Base-by-base conservation (phyloP, 2,888 invertebrate species). In the Stenurella melanura region DNA sequence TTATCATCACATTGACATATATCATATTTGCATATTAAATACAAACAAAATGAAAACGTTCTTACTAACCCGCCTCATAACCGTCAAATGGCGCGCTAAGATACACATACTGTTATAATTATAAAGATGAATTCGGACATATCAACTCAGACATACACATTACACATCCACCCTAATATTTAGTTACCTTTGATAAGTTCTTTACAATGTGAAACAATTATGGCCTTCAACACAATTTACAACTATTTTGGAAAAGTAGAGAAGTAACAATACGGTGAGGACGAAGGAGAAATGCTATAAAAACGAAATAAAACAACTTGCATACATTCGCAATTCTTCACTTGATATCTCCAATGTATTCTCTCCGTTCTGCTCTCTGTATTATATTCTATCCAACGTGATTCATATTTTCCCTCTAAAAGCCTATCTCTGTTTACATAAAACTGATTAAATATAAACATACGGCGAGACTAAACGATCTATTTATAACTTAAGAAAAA, bases 401-500 rank as follows among this genome's bases (percentile, higher is more conserved):
- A 72, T 50, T 42, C 61, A 72, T 72, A 72, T 72, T 72, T 72
- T 72, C 71, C 67, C 67, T 50, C 19, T 61, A 21, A 38, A 38
- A 63, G 42, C 70, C 50, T 17, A 63, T 63, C 42, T 70, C 9
- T 72, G 71, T 72, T 61, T 72, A 72, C 61, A 72, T 21, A 72
- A 72, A 69, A 11, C 63, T 17, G 63, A 63, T 72, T 61, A 63
- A 72, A 63, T 72, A 61, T 72, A 72, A 72, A 63, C 71, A 63
- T 26, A 57, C 21, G 54, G 68, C 70, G 68, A 74, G 74, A 74
- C 74, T 74, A 74, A 74, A 74, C 74, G 74, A 63, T 74, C 74
- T 74, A 74, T 74, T 74, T 74, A 68, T 74, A 74, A 60, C 58
- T 60, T 60, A 56, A 50, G 67, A 58, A 67, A 74, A 68, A 66